These are phyloP conservation scores for Iselma pallidipennis DNA, from an alignment of 2,888 invertebrate species.

Conservation along the genomic window DNA sequence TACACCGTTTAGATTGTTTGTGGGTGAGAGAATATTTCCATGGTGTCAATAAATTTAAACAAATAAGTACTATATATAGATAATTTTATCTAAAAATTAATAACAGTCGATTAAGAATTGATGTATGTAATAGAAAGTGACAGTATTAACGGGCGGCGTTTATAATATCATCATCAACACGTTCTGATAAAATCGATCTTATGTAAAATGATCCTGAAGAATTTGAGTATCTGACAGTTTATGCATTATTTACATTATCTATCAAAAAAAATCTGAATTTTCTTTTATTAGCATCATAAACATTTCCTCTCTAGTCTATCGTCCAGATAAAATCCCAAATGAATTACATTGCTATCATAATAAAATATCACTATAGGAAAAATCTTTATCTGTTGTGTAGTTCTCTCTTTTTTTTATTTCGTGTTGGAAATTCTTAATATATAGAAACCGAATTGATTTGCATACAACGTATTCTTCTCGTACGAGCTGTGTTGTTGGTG, in stretches of 20 bases:
- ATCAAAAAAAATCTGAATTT: conserved; percentile 22
- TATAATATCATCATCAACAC: conserved; percentile 25
- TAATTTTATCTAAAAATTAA: too few species aligned
- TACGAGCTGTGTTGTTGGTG: conserved; percentile 20
- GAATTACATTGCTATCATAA: conserved; percentile 17
- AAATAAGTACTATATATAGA: too few species aligned
- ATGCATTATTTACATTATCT: conserved; percentile 23
- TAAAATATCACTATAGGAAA: conserved; percentile 22
- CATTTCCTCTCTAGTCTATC: conserved; percentile 16
- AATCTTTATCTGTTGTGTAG: conserved; percentile 3
- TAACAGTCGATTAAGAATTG: background rate
- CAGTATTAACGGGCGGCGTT: conserved; percentile 18
- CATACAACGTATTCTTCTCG: conserved; percentile 29
- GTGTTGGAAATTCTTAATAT: too few species aligned
- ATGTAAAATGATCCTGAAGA: conserved; percentile 26
- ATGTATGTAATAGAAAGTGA: conserved; percentile 13
- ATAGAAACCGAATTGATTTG: conserved; percentile 20
- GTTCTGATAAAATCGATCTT: conserved; percentile 20
- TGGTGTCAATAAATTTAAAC: too few species aligned
- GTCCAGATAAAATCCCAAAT: conserved; percentile 24
- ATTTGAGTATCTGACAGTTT: conserved; percentile 27
- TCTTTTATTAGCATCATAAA: conserved; percentile 25
- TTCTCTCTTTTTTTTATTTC: background rate
- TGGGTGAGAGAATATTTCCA: too few species aligned
- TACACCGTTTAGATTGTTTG: too few species aligned